Conservation (phyloP, 1,140 invertebrate species). For the Lepidurus packardi region DNA sequence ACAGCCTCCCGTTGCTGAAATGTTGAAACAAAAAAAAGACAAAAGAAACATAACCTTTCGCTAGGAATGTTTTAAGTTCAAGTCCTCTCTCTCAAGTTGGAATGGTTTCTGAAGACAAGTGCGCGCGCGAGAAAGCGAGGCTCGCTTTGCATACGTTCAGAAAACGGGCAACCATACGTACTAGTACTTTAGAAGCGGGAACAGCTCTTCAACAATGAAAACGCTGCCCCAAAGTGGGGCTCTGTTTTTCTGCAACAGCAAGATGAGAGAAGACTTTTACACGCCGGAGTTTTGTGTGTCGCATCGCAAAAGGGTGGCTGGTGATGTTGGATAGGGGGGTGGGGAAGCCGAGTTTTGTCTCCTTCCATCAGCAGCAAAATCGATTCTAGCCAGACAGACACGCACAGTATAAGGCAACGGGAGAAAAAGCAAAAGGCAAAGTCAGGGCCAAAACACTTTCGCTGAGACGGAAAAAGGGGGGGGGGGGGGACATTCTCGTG, state of each 20-base stretch:
- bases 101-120: not conserved
- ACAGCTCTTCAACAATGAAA: slow-evolving; percentile 22
- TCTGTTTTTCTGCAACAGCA: not conserved
- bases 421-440: not conserved
- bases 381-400: not conserved
- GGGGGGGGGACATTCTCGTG: not conserved
- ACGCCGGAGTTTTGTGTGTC: not conserved
- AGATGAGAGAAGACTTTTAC: not conserved
- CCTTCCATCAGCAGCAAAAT: slow-evolving; percentile 14
- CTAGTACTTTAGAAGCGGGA: not conserved
- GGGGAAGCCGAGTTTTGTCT: not conserved
- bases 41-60: not conserved
- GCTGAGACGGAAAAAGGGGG: not conserved
- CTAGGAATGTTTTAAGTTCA: not conserved
- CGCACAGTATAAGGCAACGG: not conserved
- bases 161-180: not conserved
- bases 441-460: slow-evolving; percentile 21
- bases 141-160: not conserved
- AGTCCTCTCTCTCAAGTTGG: not conserved
- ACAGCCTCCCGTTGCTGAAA: slow-evolving; percentile 2
- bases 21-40: not conserved
- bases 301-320: not conserved
- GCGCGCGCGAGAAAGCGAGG: not conserved
- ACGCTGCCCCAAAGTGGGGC: not conserved
- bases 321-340: not conserved